Base-by-base conservation (phyloP, 2,113 vertebrate genomes). In the Myrmecophaga tridactyla region DNA sequence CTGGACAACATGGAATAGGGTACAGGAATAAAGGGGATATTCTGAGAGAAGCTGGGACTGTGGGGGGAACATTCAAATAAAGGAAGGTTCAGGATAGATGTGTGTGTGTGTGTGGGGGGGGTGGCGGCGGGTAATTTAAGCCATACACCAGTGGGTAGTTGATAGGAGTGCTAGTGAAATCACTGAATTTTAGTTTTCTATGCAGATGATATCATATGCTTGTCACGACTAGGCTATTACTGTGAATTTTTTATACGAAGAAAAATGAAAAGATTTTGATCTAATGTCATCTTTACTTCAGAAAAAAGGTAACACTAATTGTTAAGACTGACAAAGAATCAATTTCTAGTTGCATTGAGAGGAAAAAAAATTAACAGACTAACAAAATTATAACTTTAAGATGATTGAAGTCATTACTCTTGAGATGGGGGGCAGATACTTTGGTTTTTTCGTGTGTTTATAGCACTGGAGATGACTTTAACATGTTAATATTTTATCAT, bases 301-400 rank as follows among this genome's bases (percentile, higher is more conserved):
- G 76, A 95, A 96, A 97, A 97, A 97, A 96, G 96, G 86, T 96
- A 97, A 94, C 89, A 91, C 91, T 97, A 97, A 97, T 98, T 97
- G 96, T 97, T 97, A 98, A 95, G 94, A 97, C 94, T 97, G 97
- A 96, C 96, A 98, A 97, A 96, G 96, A 97, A 96, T 97, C 96
- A 97, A 97, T 97, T 97, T 98, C 91, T 97, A 97, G 97, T 97
- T 97, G 97, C 92, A 98, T 85, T 97, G 95, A 96, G 96, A 97
- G 80, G 96, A 92, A 96, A 97, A 60, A 97, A 98, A 98, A 97
- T 96, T 96, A 97, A 96, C 94, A 97, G 97, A 94, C 97, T 97
- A 94, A 96, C 96, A 98, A 98, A 98, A 98, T 98, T 97, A 98
- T 96, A 97, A 98, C 97, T 95, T 98, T 97, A 96, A 95, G 84